These are phyloP conservation scores for Geotrypetes seraphini DNA, from an alignment of 2,797 vertebrate genomes.

Conservation along the genomic window DNA sequence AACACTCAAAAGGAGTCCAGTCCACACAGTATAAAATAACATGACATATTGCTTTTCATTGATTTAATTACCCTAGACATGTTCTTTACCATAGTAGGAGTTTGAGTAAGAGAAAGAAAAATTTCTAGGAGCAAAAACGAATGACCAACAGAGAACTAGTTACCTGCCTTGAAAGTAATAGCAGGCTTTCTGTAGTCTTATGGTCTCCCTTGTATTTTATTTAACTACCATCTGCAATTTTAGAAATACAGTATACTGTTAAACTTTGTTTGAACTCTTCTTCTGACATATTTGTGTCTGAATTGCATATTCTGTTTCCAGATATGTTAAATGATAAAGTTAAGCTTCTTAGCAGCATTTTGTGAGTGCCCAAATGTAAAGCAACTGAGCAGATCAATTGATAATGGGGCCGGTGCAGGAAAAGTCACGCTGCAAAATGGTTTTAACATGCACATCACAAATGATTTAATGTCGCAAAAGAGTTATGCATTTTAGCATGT, in stretches of 20 bases:
- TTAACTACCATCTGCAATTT: slow-evolving; percentile 2
- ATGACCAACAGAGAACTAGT: slow-evolving; percentile 14
- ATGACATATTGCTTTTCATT: slow-evolving; percentile 28
- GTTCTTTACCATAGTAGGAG: slow-evolving; percentile 19
- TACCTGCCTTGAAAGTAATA: slow-evolving; percentile 22
- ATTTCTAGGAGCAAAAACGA: slow-evolving; percentile 11
- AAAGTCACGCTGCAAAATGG: too few species aligned
- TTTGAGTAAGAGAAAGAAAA: slow-evolving; percentile 12
- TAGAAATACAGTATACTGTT: background rate
- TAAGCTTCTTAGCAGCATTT: too few species aligned
- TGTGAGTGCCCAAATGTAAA: too few species aligned
- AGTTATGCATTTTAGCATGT: too few species aligned
- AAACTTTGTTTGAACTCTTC: background rate
- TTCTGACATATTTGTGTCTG: slow-evolving; percentile 4
- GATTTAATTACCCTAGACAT: slow-evolving; percentile 20
- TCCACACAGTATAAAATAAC: slow-evolving; percentile 18
- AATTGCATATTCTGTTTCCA: slow-evolving; percentile 20
- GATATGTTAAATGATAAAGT: slow-evolving; percentile 3
- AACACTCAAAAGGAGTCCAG: slow-evolving; percentile 22
- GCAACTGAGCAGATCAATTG: too few species aligned
- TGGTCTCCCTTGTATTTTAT: slow-evolving; percentile 12
- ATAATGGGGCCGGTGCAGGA: too few species aligned
- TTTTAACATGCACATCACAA: too few species aligned
- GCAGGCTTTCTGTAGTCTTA: slow-evolving; percentile 19
- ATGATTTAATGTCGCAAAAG: too few species aligned